Evolutionary conservation across 2,113 vertebrate genomes (phyloP), one percentile per base, ranked within the genome.

Genomic region (Tyrannus savana): DNA sequence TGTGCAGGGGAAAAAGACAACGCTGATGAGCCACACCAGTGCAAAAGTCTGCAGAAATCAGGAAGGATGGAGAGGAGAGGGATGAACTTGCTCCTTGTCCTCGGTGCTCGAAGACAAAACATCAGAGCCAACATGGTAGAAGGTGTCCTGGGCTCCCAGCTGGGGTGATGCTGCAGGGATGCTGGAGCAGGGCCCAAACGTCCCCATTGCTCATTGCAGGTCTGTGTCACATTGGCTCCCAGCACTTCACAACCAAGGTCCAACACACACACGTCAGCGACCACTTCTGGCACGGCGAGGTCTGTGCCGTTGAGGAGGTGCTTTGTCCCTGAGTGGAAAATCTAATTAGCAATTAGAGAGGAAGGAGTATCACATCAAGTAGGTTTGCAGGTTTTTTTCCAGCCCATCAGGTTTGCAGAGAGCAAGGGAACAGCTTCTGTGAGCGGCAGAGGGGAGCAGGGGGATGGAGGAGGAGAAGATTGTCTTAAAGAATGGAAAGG

Each of bases 401-500:
- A 84, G 66, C 72, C 55, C 64, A 8, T 13, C 2, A 0, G 11
- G 31, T 60, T 46, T 80, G 84, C 59, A 90, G 80, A 67, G 64
- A 71, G 50, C 31, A 7, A 71, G 47, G 60, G 35, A 56, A 37
- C 35, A 47, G 73, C 84, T 91, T 30, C 68, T 35, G 37, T 1
- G 11, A 93, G 59, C 2, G 0, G 49, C 5, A 2, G 35, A 39
- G 59, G 19, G 72, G 42, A 68, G 55, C 1, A 0, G 13, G 72
- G 35, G 37, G 19, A 30, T 8, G 67, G 78, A 80, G 3, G 12
- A 41, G 52, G n/a, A 96, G 88, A 84, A 78, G 27, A 66, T 46
- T 8, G 7, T 89, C 96, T 96, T 93, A 71, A 96, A 96, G 97
- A 84, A 96, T 74, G 89, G 83, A 79, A 78, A 93, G 95, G 93